A percentile compares a stretch with the other conserved stretches of the same genome.
Evolutionary conservation across 2,888 invertebrate genomes (phyloP).

Genomic region (Drosophila vallismaia): DNA sequence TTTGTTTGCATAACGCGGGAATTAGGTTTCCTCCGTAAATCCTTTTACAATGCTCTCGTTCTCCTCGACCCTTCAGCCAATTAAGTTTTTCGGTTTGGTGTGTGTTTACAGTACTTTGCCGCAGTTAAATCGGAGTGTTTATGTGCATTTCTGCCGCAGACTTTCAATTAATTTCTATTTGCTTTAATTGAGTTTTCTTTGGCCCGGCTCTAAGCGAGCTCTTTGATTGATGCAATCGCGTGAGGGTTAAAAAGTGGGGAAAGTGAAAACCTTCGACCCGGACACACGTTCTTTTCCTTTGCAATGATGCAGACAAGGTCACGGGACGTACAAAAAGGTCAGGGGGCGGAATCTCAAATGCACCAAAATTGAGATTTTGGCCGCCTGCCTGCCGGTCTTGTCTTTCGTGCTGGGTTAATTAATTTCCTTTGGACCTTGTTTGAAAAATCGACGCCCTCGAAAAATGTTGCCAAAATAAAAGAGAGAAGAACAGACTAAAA

Average conservation of each 20-base stretch:
- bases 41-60: constrained; percentile 29
- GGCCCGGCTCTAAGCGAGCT: constrained; percentile 47
- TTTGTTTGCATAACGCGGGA: constrained; percentile 43
- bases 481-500: constrained; percentile 37
- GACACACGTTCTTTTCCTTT: constrained; percentile 63
- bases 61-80: constrained; percentile 21
- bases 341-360: constrained; percentile 50
- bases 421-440: constrained; percentile 59
- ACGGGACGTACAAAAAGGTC: constrained; percentile 54
- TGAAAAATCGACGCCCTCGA: constrained; percentile 32
- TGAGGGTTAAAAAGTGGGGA: constrained; percentile 6
- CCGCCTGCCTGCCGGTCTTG: constrained; percentile 20
- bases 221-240: constrained; percentile 62
- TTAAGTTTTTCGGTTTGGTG: constrained; percentile 24
- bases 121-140: constrained; percentile 33
- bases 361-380: constrained; percentile 39
- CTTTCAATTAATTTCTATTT: constrained; percentile 72
- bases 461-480: constrained; percentile 25
- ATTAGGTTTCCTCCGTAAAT: constrained; percentile 32
- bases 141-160: constrained; percentile 36
- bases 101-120: constrained; percentile 18
- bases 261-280: constrained; percentile 37
- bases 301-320: constrained; percentile 56
- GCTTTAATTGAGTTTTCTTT: constrained; percentile 69
- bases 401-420: constrained; percentile 57